Evolutionary conservation across 2,113 vertebrate species (phyloP).

Genomic region (Otocyon megalotis): DNA sequence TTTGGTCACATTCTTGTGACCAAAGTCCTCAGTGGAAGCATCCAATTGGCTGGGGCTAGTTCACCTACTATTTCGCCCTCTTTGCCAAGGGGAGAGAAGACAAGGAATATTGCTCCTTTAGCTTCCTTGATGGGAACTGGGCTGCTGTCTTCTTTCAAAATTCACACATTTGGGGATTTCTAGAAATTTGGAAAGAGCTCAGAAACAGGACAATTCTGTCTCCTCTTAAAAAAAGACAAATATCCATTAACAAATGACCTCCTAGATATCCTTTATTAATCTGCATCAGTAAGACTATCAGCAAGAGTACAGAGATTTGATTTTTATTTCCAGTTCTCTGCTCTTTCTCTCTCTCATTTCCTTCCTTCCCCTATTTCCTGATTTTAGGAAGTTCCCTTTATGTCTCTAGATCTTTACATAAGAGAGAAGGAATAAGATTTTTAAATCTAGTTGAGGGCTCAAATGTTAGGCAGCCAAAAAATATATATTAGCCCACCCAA

Average conservation of each 20-base stretch:
- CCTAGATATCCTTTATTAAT: constrained; percentile 38
- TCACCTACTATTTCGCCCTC: not conserved
- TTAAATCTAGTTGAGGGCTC: not conserved
- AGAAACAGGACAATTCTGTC: constrained; percentile 32
- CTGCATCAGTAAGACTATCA: not conserved
- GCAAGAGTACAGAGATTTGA: not conserved
- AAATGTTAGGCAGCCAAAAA: not conserved
- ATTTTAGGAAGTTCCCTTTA: constrained; percentile 24
- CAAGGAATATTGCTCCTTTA: not conserved
- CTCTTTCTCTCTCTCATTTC: constrained; percentile 35
- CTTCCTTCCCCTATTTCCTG: constrained; percentile 48
- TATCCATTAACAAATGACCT: constrained; percentile 36
- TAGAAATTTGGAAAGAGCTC: constrained; percentile 3
- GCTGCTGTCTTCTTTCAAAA: constrained; percentile 43
- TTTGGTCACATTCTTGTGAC: constrained; percentile 7
- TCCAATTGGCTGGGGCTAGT: not conserved
- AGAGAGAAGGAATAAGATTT: constrained; percentile 5
- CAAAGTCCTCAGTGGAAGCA: not conserved
- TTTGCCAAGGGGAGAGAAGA: not conserved
- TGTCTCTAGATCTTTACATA: constrained; percentile 46
- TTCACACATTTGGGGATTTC: not conserved
- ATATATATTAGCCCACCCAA: not conserved
- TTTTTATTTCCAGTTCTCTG: constrained; percentile 53
- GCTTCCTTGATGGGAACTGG: not conserved
- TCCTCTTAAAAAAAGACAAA: constrained; percentile 14